These are phyloP conservation scores for Chloroclystis v-ata DNA, from an alignment of 2,888 invertebrate genomes.

Conservation along the genomic window DNA sequence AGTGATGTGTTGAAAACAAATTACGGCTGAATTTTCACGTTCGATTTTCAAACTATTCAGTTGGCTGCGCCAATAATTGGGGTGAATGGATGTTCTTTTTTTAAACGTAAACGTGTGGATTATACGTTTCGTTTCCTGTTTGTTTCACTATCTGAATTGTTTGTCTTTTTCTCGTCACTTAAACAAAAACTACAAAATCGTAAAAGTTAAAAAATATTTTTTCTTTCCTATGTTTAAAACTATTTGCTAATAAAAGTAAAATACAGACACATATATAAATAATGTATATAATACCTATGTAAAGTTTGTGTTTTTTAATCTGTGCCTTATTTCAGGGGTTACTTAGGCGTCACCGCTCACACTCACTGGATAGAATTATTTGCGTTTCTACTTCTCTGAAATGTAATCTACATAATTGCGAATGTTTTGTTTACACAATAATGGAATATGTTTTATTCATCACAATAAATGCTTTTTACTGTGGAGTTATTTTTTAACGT, in stretches of 20 bases:
- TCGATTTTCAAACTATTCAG: conserved; percentile 19
- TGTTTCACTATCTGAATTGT: neutral
- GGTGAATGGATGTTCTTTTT: neutral
- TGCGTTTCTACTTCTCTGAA: conserved; percentile 6
- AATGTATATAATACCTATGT: too few species aligned
- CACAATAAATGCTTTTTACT: too few species aligned
- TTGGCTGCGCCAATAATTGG: neutral
- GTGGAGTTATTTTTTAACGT: too few species aligned
- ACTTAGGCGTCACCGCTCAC: conserved; percentile 9
- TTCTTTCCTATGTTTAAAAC: too few species aligned
- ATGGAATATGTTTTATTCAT: neutral
- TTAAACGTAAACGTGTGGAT: neutral
- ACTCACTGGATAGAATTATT: conserved; percentile 7
- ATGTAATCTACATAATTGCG: conserved; percentile 13
- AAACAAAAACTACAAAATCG: too few species aligned
- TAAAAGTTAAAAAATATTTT: too few species aligned
- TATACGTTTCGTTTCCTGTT: neutral
- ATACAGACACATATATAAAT: too few species aligned
- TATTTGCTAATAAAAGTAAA: too few species aligned
- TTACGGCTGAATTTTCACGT: conserved; percentile 28
- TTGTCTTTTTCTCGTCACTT: too few species aligned
- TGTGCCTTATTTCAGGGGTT: neutral
- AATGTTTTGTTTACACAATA: neutral
- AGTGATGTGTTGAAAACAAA: conserved; percentile 38
- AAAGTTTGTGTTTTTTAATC: too few species aligned